These are phyloP conservation scores for Diplolepis rosae DNA, from an alignment of 2,888 invertebrate genomes.

Conservation along the genomic window DNA sequence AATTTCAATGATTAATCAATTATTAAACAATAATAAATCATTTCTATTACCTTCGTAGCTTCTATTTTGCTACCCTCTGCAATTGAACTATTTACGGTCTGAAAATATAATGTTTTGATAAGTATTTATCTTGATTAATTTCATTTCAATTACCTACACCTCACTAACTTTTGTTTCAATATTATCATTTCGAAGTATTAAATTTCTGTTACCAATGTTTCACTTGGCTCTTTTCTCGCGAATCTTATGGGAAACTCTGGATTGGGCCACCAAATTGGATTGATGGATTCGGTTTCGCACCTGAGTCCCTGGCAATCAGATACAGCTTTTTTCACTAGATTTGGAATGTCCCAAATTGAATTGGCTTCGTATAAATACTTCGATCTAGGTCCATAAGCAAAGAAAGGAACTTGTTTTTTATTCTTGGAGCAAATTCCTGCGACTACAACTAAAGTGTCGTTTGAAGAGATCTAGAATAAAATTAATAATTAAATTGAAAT, in stretches of 20 bases:
- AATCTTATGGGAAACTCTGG: background rate
- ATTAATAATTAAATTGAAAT: no score
- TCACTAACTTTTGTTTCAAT: no score
- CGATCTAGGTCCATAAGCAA: background rate
- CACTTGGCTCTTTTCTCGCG: background rate
- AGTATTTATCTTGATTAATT: no score
- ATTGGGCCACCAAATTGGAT: background rate
- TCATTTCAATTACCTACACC: no score
- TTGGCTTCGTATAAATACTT: background rate
- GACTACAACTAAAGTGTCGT: slow-evolving; percentile 57
- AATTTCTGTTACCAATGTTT: background rate
- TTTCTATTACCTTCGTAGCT: no score
- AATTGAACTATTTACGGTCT: no score
- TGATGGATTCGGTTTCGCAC: background rate
- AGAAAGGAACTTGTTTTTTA: background rate
- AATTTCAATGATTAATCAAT: no score
- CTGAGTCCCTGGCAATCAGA: background rate
- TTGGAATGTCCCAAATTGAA: background rate
- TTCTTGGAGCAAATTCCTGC: background rate
- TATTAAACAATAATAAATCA: no score
- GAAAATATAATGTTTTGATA: no score
- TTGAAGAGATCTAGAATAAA: slow-evolving; percentile 43
- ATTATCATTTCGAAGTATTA: background rate
- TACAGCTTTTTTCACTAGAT: background rate
- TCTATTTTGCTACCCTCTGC: no score